A percentile compares a stretch with the other conserved stretches of the same genome.
phyloP scores from a whole-genome alignment of 2,888 invertebrate genomes.

The Clunio marinus region DNA sequence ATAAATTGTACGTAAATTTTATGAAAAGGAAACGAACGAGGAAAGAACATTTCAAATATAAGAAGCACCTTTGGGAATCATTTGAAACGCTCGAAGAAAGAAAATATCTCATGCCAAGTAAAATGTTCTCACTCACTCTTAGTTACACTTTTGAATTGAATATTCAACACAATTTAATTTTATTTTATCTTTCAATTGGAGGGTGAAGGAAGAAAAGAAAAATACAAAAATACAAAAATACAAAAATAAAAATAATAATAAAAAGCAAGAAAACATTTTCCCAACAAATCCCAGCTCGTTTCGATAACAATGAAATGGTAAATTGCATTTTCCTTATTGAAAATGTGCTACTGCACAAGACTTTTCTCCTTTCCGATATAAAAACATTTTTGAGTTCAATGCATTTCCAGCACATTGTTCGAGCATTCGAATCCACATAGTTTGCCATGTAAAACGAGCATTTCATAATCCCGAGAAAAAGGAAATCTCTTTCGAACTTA shows the following conservation, averaged over 20 bases:
- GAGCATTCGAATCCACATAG: background rate
- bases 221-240: background rate
- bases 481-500: background rate
- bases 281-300: background rate
- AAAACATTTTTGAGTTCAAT: no score
- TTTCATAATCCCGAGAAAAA: background rate
- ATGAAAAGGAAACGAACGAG: background rate
- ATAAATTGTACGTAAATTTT: background rate
- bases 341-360: no score
- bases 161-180: slow-evolving; percentile 21
- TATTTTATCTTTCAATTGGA: background rate
- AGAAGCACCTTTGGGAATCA: background rate
- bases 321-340: no score
- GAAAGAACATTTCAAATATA: background rate
- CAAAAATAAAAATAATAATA: background rate
- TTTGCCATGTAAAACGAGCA: background rate
- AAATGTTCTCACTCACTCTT: no score
- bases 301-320: slow-evolving; percentile 1
- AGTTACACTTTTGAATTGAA: background rate
- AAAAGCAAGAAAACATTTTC: background rate
- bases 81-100: no score
- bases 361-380: no score
- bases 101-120: no score
- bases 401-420: background rate
- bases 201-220: background rate